Evolutionary conservation across 2,888 invertebrate species (phyloP).

Genomic region (Nipponacmea schrenckii): DNA sequence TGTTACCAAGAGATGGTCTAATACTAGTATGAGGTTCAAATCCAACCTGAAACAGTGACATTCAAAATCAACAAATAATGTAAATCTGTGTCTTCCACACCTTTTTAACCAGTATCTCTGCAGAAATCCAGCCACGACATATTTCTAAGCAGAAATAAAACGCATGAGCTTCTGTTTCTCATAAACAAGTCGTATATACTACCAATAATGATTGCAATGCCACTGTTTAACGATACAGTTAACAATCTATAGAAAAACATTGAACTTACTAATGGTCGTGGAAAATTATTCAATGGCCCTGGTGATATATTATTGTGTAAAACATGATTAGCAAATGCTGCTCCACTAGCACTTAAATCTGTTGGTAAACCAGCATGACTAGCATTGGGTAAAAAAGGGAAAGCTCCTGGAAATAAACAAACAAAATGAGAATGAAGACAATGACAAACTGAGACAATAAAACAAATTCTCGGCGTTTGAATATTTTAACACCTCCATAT

Average conservation of each 20-base stretch:
- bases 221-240: too few species aligned
- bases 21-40: constrained; percentile 47
- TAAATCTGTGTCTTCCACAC: neutral
- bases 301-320: constrained; percentile 23
- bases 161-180: too few species aligned
- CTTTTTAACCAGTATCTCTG: too few species aligned
- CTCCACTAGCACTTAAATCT: constrained; percentile 48
- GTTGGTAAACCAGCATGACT: constrained; percentile 49
- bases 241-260: too few species aligned
- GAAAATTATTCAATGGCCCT: constrained; percentile 17
- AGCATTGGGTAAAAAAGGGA: constrained; percentile 16
- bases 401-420: constrained; percentile 10
- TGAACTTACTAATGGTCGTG: constrained; percentile 15
- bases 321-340: constrained; percentile 17
- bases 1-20: constrained; percentile 58
- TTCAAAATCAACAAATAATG: neutral
- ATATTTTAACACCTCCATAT: neutral
- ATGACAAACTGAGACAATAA: neutral
- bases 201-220: too few species aligned
- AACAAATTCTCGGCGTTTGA: neutral
- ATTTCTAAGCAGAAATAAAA: too few species aligned
- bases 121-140: too few species aligned
- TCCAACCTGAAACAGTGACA: constrained; percentile 32
- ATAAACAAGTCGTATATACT: too few species aligned
- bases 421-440: neutral